Evolutionary conservation across 2,797 vertebrate genomes (phyloP), one percentile per base, ranked within the genome.

Genomic region (Todus mexicanus): DNA sequence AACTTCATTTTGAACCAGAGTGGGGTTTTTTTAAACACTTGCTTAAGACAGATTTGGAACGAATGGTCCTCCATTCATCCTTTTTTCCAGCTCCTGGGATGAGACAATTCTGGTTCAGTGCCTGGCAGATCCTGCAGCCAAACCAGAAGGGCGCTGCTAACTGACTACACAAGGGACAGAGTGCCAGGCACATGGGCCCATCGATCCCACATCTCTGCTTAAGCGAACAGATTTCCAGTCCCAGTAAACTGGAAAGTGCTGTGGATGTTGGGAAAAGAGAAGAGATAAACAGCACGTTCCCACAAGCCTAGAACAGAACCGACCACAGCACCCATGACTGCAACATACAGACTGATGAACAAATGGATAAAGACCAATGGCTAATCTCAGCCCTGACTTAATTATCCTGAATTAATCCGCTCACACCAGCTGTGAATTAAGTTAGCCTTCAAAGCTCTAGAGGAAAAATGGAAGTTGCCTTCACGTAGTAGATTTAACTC

Each of bases 401-500:
- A 76, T 92, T 78, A 91, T 83, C 64, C 35, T 60, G 53, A 85
- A 84, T 73, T 70, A 81, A 93, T 68, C 51, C 84, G 56, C 53
- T 65, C 70, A 71, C 15, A 74, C 13, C 51, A 78, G 29, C 38
- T 54, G 56, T 56, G 37, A 89, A 92, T 87, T 90, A 75, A 90
- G 38, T 91, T 87, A 88, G 75, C 50, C 43, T 60, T 87, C 69
- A 74, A 42, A 59, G 16, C 51, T 89, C 45, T 68, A 73, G n/a
- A 75, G 74, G 26, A 93, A 87, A 93, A 89, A 60, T n/a, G 68
- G 68, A 92, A 92, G 63, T 71, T 78, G 63, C 73, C 59, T 66
- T 80, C 31, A 57, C 2, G 3, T 35, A 73, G 50, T n/a, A 79
- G 63, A 88, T 69, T 77, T 68, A 79, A 76, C 35, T 73, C 48